These are phyloP conservation scores for Acipenser oxyrinchus DNA, from an alignment of 2,797 vertebrate genomes.

Conservation along the genomic window DNA sequence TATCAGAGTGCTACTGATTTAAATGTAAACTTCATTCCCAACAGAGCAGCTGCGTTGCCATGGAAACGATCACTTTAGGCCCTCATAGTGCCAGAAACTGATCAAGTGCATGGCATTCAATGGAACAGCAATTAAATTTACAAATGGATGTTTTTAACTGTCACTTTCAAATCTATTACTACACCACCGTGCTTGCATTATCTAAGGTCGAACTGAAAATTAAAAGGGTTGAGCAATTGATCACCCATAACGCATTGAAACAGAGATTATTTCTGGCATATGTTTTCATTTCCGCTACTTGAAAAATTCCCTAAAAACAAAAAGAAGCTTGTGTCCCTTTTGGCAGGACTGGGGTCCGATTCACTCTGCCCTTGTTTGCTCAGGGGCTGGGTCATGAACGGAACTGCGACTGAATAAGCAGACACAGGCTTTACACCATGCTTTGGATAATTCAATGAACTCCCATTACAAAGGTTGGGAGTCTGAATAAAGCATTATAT, in stretches of 20 bases:
- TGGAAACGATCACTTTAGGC: background rate
- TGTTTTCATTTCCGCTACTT: background rate
- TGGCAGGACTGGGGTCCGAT: too few species aligned
- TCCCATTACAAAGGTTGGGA: too few species aligned
- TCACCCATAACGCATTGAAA: background rate
- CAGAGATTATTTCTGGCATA: too few species aligned
- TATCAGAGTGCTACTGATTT: background rate
- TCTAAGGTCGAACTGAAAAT: background rate
- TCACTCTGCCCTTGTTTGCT: too few species aligned
- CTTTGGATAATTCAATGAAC: too few species aligned
- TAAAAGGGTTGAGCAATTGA: background rate
- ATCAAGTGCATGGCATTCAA: background rate
- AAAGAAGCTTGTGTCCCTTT: too few species aligned
- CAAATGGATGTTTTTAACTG: background rate
- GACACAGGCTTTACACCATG: too few species aligned
- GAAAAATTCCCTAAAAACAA: background rate
- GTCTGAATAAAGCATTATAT: too few species aligned
- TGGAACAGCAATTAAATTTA: background rate
- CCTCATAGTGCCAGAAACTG: background rate
- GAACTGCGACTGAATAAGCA: too few species aligned
- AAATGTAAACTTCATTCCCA: background rate
- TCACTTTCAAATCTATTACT: background rate
- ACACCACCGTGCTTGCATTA: background rate
- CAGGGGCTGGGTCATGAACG: too few species aligned
- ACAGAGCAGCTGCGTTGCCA: background rate